Percentiles rank a stretch among this genome's conserved stretches.
phyloP scores from a whole-genome alignment of 2,888 invertebrate genomes.

The Eristalinus sepulchralis region DNA sequence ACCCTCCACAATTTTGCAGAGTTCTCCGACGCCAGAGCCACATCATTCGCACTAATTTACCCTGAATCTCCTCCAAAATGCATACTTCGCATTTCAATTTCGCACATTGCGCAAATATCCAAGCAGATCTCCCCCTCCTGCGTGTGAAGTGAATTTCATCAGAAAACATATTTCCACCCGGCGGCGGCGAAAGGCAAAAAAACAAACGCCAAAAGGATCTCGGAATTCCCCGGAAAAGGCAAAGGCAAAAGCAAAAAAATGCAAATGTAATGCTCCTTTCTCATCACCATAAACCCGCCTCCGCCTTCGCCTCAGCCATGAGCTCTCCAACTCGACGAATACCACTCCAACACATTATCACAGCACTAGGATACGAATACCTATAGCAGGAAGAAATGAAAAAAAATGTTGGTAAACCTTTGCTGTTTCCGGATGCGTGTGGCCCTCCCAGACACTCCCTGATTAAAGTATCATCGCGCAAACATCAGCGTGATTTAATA shows the following conservation, averaged over 20 bases:
- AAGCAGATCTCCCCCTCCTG: neutral
- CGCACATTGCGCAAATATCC: neutral
- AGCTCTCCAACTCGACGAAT: neutral
- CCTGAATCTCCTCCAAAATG: neutral
- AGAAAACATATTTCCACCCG: neutral
- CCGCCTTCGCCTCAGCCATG: neutral
- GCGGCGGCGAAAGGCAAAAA: neutral
- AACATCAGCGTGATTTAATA: conserved; percentile 55
- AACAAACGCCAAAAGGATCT: neutral
- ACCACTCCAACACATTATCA: neutral
- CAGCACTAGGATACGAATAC: neutral
- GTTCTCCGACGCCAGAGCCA: neutral
- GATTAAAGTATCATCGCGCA: conserved; percentile 48
- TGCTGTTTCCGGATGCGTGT: conserved; percentile 38
- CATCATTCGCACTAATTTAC: neutral
- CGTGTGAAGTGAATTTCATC: neutral
- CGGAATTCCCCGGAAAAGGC: neutral
- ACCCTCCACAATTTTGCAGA: neutral
- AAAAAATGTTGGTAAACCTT: conserved; percentile 2
- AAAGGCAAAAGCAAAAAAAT: conserved; percentile 37
- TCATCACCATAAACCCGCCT: conserved; percentile 48
- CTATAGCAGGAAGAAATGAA: neutral
- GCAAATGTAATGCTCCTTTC: conserved; percentile 51
- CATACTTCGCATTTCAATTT: neutral
- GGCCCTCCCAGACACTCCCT: neutral